Percentiles rank a stretch among this genome's conserved stretches.
Evolutionary conservation across 2,113 vertebrate species (phyloP).

Genomic region (Heteronetta atricapilla): DNA sequence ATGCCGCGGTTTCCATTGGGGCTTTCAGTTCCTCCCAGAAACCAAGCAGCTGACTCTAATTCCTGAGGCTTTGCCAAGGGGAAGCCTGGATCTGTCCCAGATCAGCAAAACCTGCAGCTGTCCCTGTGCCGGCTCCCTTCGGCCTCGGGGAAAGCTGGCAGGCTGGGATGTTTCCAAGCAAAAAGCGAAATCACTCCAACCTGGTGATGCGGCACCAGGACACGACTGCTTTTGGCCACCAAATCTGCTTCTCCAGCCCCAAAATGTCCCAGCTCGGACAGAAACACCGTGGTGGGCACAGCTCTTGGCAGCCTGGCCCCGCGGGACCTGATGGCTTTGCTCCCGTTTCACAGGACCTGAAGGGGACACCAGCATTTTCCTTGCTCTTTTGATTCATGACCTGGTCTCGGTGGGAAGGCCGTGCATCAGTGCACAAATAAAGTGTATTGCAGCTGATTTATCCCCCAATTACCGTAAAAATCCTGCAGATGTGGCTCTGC

Average conservation of each 20-base stretch:
- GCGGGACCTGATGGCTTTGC: fast-evolving
- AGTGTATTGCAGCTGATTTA: conserved; percentile 10
- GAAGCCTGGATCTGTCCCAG: not conserved
- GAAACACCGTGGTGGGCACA: not conserved
- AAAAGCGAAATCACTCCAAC: not conserved
- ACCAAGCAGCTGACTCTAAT: too few species aligned
- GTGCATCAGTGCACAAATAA: not conserved
- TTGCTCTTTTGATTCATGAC: conserved; percentile 26
- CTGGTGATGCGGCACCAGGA: not conserved
- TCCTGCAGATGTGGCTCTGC: not conserved
- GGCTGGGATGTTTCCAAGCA: not conserved
- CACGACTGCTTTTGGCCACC: fast-evolving
- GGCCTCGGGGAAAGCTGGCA: not conserved
- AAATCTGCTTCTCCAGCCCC: not conserved
- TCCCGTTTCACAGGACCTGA: not conserved
- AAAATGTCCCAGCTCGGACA: not conserved
- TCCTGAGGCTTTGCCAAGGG: not conserved
- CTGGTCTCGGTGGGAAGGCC: not conserved
- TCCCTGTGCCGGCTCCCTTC: not conserved
- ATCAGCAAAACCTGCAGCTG: not conserved
- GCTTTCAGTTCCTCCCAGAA: not conserved
- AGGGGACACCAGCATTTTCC: not conserved
- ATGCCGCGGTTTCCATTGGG: not conserved
- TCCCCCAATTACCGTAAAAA: not conserved
- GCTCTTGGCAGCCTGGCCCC: not conserved